Percentiles rank a stretch among this genome's conserved stretches.
These are phyloP conservation scores for Thalassaphorura encarpata DNA, from an alignment of 1,140 invertebrate species.

Conservation along the genomic window DNA sequence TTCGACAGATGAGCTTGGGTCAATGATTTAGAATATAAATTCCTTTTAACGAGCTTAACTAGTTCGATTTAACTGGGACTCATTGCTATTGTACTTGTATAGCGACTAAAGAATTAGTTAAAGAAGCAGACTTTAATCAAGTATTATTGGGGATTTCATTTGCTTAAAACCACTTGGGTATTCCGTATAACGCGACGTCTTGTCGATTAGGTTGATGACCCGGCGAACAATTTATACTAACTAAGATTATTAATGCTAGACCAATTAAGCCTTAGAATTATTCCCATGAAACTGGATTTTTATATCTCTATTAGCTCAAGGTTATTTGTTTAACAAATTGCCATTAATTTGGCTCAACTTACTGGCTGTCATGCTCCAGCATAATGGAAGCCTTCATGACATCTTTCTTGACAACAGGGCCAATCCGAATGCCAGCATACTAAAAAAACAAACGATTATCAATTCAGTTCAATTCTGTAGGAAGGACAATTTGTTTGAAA, in stretches of 20 bases:
- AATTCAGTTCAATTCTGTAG: too few species aligned
- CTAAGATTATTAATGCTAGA: background rate
- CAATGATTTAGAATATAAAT: too few species aligned
- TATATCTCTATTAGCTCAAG: background rate
- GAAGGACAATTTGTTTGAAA: too few species aligned
- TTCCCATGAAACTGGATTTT: background rate
- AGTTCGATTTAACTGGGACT: too few species aligned
- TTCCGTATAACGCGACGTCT: too few species aligned
- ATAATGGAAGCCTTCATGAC: constrained; percentile 99
- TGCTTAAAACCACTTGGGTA: too few species aligned
- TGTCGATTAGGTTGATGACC: too few species aligned
- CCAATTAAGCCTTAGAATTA: background rate
- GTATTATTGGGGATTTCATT: too few species aligned
- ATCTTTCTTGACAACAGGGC: constrained; percentile 97
- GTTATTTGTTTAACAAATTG: background rate
- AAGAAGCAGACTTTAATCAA: too few species aligned
- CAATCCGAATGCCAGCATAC: constrained; percentile 97
- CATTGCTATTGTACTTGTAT: too few species aligned
- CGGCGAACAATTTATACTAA: background rate
- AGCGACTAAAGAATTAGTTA: too few species aligned
- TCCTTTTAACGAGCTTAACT: too few species aligned
- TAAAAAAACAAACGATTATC: constrained; percentile 42
- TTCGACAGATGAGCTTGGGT: background rate
- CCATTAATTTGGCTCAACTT: constrained; percentile 43
- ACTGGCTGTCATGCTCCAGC: constrained; percentile 96